Conservation (phyloP, 2,888 invertebrate species). For the Drosophila lutescens region DNA sequence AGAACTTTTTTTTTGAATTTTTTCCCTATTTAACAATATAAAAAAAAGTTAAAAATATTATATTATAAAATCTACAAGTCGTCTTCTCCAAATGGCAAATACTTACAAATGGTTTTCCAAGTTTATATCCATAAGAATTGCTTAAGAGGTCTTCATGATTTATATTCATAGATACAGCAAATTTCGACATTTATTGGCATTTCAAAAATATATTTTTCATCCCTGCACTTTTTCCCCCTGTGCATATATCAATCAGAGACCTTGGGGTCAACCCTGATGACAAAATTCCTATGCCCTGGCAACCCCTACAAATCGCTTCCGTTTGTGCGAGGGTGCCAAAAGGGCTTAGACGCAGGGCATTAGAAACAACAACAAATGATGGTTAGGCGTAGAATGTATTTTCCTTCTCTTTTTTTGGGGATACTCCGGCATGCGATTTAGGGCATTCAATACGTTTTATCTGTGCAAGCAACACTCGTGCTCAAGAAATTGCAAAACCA, state of each 20-base stretch:
- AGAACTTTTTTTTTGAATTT: too few species aligned
- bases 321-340: conserved; percentile 38
- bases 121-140: not conserved
- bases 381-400: conserved; percentile 25
- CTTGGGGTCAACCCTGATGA: conserved; percentile 24
- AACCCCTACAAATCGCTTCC: conserved; percentile 29
- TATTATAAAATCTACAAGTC: too few species aligned
- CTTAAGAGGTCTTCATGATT: not conserved
- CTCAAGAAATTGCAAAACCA: conserved; percentile 70
- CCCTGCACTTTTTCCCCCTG: not conserved
- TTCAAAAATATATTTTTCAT: not conserved
- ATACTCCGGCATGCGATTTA: conserved; percentile 55
- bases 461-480: conserved; percentile 68
- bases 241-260: conserved; percentile 28
- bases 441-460: conserved; percentile 74
- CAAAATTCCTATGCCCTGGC: conserved; percentile 18
- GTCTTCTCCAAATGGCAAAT: too few species aligned
- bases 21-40: too few species aligned
- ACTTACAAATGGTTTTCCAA: not conserved
- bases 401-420: conserved; percentile 36
- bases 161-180: not conserved
- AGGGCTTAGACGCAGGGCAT: conserved; percentile 16
- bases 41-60: too few species aligned
- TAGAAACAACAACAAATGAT: conserved; percentile 59
- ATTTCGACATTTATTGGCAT: not conserved